Evolutionary conservation across 2,113 vertebrate species (phyloP).

Genomic region (Pseudonaja textilis): DNA sequence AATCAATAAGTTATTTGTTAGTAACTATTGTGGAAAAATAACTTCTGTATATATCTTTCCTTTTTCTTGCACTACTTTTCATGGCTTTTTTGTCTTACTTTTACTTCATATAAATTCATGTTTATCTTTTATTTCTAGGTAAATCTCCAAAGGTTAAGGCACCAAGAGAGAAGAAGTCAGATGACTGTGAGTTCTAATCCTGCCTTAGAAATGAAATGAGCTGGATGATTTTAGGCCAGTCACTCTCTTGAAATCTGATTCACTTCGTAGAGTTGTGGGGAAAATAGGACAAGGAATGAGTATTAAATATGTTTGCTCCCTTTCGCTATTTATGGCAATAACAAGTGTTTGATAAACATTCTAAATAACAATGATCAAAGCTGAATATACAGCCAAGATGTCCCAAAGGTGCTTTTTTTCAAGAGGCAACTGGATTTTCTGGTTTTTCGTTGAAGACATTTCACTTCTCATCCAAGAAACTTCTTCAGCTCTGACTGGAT

Average conservation of each 20-base stretch:
- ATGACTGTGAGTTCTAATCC: background rate
- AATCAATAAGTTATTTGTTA: background rate
- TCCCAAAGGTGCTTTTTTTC: too few species aligned
- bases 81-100: background rate
- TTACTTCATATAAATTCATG: background rate
- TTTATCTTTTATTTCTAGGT: background rate
- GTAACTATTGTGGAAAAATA: background rate
- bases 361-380: background rate
- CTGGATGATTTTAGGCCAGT: background rate
- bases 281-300: background rate
- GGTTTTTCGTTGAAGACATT: too few species aligned
- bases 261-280: background rate
- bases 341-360: background rate
- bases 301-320: background rate
- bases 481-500: too few species aligned
- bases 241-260: background rate
- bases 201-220: background rate
- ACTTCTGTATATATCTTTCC: background rate
- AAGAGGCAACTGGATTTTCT: too few species aligned
- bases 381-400: background rate
- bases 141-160: background rate
- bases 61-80: background rate
- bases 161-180: background rate
- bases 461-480: too few species aligned
- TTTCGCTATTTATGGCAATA: background rate